Conservation (phyloP, 1,140 invertebrate genomes). For the Leptopilina clavipes region DNA sequence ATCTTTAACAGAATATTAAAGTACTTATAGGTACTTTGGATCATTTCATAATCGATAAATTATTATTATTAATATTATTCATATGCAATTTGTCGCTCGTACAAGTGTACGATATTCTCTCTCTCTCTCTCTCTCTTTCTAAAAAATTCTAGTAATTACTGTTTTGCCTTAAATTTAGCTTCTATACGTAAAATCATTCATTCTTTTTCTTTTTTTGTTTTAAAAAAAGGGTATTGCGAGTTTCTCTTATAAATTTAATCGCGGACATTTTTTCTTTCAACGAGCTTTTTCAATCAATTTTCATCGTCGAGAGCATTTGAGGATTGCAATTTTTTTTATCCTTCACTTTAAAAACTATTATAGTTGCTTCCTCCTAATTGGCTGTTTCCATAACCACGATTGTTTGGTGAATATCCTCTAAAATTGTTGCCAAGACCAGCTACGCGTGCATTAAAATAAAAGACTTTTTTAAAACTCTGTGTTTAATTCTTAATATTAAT, state of each 20-base stretch:
- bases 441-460: slow-evolving; percentile 22
- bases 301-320: background rate
- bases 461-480: background rate
- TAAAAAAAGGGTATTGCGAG: slow-evolving; percentile 12
- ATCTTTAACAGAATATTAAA: background rate
- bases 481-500: background rate
- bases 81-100: background rate
- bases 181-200: slow-evolving; percentile 7
- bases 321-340: too few relatives aligned
- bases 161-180: slow-evolving; percentile 35
- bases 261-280: background rate
- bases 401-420: slow-evolving; percentile 71
- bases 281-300: slow-evolving; percentile 24
- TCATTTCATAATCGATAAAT: background rate
- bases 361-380: slow-evolving; percentile 74
- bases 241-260: background rate
- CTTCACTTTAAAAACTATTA: slow-evolving; percentile 71
- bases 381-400: slow-evolving; percentile 69
- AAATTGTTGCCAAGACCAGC: slow-evolving; percentile 72
- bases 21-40: slow-evolving; percentile 22
- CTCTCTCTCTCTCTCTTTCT: slow-evolving; percentile 33
- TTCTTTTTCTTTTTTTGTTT: background rate
- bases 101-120: slow-evolving; percentile 11
- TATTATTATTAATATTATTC: background rate
- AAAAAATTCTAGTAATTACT: slow-evolving; percentile 36